A percentile compares a stretch with the other conserved stretches of the same genome.
These are phyloP conservation scores for Oenanthe melanoleuca DNA, from an alignment of 2,113 vertebrate species.

Conservation along the genomic window DNA sequence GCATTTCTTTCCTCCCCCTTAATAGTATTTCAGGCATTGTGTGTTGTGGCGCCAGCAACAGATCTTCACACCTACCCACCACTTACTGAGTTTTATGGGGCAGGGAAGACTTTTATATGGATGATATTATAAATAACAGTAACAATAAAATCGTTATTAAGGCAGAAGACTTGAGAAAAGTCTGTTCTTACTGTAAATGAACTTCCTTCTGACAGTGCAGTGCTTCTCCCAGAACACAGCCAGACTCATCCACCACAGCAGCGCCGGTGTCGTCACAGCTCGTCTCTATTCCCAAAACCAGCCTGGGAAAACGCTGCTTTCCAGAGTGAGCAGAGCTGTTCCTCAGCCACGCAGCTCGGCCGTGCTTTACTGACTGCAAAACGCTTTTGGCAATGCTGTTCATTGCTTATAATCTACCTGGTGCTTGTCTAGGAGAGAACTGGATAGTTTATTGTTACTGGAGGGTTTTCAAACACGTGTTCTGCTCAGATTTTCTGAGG, in stretches of 20 bases:
- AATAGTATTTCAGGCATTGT: neutral
- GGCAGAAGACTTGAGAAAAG: neutral
- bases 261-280: slow-evolving; percentile 97
- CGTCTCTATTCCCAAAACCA: slow-evolving; percentile 92
- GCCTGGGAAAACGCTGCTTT: neutral
- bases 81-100: neutral
- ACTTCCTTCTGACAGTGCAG: slow-evolving; percentile 87
- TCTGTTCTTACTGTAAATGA: slow-evolving; percentile 85
- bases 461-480: neutral
- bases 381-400: neutral
- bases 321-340: neutral
- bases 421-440: neutral
- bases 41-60: rapidly evolving
- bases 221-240: slow-evolving; percentile 86
- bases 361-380: neutral
- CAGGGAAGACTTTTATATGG: neutral
- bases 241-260: slow-evolving; percentile 89
- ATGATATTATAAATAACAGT: neutral
- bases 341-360: neutral
- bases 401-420: neutral
- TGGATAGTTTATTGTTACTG: neutral
- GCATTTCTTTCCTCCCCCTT: neutral
- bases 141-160: neutral
- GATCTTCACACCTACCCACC: neutral
- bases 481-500: neutral